Evolutionary conservation across 2,797 vertebrate genomes (phyloP).

Genomic region (Oophaga sylvatica): DNA sequence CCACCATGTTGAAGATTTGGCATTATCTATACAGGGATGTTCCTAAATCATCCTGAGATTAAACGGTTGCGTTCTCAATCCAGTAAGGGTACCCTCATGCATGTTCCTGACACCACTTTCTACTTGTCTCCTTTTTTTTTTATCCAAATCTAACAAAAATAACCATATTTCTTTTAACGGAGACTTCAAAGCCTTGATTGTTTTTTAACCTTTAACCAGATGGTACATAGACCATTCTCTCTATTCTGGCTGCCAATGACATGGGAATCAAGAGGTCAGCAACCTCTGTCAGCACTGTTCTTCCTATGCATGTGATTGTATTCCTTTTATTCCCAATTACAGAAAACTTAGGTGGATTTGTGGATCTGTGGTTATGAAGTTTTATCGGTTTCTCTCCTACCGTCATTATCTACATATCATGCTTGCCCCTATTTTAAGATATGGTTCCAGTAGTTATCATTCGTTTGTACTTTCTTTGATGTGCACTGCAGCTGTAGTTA

Average conservation of each 20-base stretch:
- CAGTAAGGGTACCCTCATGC: too few species aligned
- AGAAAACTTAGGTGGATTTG: not conserved
- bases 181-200: slow-evolving; percentile 14
- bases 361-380: not conserved
- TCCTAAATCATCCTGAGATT: too few species aligned
- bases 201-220: slow-evolving; percentile 30
- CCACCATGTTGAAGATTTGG: not conserved
- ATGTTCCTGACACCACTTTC: not conserved
- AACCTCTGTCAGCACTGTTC: not conserved
- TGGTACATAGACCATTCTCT: not conserved
- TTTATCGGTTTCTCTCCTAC: not conserved
- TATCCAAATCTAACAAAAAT: not conserved
- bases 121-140: not conserved
- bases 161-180: not conserved
- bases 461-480: not conserved
- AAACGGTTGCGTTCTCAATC: too few species aligned
- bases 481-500: not conserved
- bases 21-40: too few species aligned
- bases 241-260: slow-evolving; percentile 19
- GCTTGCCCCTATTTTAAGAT: too few species aligned
- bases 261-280: slow-evolving; percentile 1
- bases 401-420: not conserved
- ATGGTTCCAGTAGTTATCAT: too few species aligned
- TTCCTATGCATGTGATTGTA: not conserved
- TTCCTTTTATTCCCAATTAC: not conserved